phyloP scores from a whole-genome alignment of 1,140 invertebrate species.

The Papilio glaucus region DNA sequence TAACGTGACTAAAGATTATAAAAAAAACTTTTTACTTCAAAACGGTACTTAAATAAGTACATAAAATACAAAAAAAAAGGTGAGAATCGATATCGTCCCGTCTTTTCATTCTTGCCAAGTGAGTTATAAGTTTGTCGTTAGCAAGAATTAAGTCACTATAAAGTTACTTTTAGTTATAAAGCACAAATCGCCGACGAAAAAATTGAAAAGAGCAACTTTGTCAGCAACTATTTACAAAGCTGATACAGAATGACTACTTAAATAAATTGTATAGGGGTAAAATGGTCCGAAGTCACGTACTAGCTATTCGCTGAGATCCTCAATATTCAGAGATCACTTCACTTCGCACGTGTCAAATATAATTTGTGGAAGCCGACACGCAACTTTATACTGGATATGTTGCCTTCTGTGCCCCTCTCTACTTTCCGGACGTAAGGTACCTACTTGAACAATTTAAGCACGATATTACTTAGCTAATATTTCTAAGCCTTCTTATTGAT shows the following conservation, averaged over 20 bases:
- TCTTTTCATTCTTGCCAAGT: not conserved
- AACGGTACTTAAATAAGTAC: no score
- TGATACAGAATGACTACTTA: conserved; percentile 49
- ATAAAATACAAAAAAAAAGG: not conserved
- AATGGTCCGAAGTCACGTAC: conserved; percentile 50
- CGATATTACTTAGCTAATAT: no score
- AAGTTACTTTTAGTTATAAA: conserved; percentile 8
- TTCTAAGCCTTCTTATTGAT: no score
- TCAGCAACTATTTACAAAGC: conserved; percentile 43
- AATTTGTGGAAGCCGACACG: conserved; percentile 3
- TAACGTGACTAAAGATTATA: no score
- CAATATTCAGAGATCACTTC: conserved; percentile 52
- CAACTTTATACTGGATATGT: no score
- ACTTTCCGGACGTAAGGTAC: no score
- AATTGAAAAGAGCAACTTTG: conserved; percentile 37
- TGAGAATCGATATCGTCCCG: not conserved
- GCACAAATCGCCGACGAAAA: conserved; percentile 1
- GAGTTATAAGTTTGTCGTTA: not conserved
- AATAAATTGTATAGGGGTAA: conserved; percentile 52
- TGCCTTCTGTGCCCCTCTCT: no score
- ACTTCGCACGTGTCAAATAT: conserved; percentile 51
- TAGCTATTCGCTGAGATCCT: conserved; percentile 48
- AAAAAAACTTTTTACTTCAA: no score
- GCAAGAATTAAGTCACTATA: not conserved
- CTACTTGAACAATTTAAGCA: no score